Conservation (phyloP, 2,113 vertebrate species). For the Cephalopholis sonnerati region DNA sequence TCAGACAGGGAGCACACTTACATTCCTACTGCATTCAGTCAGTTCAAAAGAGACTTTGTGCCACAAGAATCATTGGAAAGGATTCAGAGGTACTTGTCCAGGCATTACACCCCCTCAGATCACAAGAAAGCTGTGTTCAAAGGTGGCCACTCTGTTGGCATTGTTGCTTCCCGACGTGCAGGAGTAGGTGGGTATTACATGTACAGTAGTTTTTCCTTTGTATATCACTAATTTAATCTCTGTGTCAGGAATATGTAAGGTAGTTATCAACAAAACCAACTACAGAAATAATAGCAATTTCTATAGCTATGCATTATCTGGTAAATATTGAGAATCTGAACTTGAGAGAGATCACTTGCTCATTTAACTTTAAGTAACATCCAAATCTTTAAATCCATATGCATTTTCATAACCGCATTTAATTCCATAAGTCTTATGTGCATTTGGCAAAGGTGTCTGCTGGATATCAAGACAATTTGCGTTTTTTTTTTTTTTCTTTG, state of each 20-base stretch:
- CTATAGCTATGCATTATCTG: not conserved
- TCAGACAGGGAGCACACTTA: constrained; percentile 88
- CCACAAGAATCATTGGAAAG: constrained; percentile 78
- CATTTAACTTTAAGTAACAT: no score
- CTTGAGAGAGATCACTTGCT: not conserved
- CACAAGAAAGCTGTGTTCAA: constrained; percentile 83
- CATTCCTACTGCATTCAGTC: constrained; percentile 90
- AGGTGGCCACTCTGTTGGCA: constrained; percentile 83
- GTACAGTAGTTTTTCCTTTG: not conserved
- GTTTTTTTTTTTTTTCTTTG: not conserved
- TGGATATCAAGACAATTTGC: not conserved
- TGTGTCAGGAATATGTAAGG: not conserved
- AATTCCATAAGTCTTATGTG: not conserved
- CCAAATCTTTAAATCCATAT: not conserved
- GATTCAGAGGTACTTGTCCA: constrained; percentile 85
- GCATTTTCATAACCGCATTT: not conserved
- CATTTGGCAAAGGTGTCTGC: not conserved
- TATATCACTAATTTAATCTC: not conserved
- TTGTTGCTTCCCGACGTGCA: constrained; percentile 88
- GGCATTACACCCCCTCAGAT: constrained; percentile 76
- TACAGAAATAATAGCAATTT: not conserved
- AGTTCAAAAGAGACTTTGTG: constrained; percentile 85
- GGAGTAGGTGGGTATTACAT: constrained; percentile 87
- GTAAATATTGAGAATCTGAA: not conserved
- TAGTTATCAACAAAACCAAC: not conserved